Evolutionary conservation across 2,797 vertebrate species (phyloP).

Genomic region (Harpagifer antarcticus): DNA sequence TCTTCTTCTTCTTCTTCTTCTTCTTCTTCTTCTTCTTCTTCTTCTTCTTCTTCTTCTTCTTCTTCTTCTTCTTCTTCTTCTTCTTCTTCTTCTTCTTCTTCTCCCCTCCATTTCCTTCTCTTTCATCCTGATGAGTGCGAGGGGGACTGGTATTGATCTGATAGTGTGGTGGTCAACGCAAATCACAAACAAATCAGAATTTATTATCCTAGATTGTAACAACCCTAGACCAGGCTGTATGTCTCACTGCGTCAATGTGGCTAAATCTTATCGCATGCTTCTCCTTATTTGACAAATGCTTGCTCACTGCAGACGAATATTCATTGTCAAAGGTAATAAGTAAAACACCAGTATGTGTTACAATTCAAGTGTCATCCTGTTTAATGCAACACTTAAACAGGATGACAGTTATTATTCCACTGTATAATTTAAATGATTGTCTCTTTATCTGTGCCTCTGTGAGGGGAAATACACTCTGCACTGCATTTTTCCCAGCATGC

Average conservation of each 20-base stretch:
- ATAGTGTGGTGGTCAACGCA: not conserved
- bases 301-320: no score
- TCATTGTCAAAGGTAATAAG: no score
- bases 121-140: constrained; percentile 41
- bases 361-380: no score
- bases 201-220: constrained; percentile 9
- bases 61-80: not conserved
- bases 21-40: not conserved
- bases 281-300: no score
- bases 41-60: not conserved
- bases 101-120: constrained; percentile 5
- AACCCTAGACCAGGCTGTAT: not conserved
- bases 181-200: not conserved
- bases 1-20: constrained; percentile 6
- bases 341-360: no score
- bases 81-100: not conserved
- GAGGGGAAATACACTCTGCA: not conserved
- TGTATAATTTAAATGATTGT: no score
- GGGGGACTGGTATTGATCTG: constrained; percentile 32
- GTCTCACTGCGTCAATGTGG: no score
- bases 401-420: no score
- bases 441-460: not conserved
- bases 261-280: no score
- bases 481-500: not conserved
- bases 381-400: no score